A percentile compares a stretch with the other conserved stretches of the same genome.
These are phyloP conservation scores for Tychaedon coryphoeus DNA, from an alignment of 2,113 vertebrate species.

Conservation along the genomic window DNA sequence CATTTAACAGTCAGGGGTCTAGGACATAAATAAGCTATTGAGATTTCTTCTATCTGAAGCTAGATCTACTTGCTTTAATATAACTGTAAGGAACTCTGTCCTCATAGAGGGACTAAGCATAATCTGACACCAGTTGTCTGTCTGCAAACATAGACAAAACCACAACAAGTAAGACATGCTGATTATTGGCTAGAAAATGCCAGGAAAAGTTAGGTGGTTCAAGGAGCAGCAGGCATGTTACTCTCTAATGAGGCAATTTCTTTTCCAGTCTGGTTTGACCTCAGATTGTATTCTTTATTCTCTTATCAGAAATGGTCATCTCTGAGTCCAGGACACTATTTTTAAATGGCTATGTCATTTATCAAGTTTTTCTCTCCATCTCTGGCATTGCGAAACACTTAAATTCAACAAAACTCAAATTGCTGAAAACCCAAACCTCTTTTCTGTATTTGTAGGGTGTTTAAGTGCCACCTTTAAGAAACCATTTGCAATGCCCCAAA, in stretches of 20 bases:
- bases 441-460: background rate
- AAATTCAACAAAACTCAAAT: background rate
- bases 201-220: background rate
- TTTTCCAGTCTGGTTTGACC: background rate
- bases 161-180: background rate
- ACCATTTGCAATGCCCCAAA: background rate
- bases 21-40: background rate
- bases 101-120: background rate
- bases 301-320: background rate
- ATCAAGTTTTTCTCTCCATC: background rate
- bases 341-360: background rate
- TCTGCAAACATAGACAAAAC: background rate
- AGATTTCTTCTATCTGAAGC: background rate
- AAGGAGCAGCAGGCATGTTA: background rate
- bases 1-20: background rate
- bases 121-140: background rate
- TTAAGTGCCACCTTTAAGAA: background rate
- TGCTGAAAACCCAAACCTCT: background rate
- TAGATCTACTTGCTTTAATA: background rate
- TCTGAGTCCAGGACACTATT: background rate
- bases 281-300: background rate
- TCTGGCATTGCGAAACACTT: background rate
- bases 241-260: background rate
- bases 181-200: background rate
- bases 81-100: background rate